Evolutionary conservation across 2,797 vertebrate species (phyloP), one percentile per base, ranked within the genome.

Genomic region (Pipistrellus pygmaeus): DNA sequence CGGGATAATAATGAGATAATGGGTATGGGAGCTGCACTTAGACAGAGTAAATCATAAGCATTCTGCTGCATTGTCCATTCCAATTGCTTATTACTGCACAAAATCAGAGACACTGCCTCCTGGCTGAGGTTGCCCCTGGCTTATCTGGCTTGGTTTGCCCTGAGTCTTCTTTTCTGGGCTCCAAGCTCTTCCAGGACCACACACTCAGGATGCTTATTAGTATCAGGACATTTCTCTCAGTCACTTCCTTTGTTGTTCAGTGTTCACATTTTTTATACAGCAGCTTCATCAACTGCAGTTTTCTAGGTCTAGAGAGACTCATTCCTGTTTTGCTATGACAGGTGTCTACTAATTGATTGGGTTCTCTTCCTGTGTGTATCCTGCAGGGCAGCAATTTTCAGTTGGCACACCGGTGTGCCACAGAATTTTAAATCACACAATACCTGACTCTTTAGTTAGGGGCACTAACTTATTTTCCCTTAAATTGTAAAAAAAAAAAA

Each of bases 261-360:
- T 44, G 32, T 32, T 76, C 4, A n/a, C 13, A 32, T 64, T 48
- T 51, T 71, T 75, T 41, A 44, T 30, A 23, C 11, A 91, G 69
- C 51, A 23, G 44, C 23, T 41, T 76, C 44, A 75, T 44, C 15
- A 20, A 13, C 6, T 21, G 8, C 15, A 53, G 3, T 71, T 69
- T 86, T 69, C 66, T 71, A 41, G 66, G 57, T 14, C 51, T 27
- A 32, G 8, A 68, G 20, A 75, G 20, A 75, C 41, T 32, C 55
- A 38, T 60, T 64, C 51, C 66, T 80, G 44, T 64, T 68, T 85
- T 80, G 62, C 66, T 87, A 66, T 35, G 71, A 51, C 23, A 71
- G 30, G 21, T 15, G 35, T 5, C 60, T 55, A 30, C 46, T 17
- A 86, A 32, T 51, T 6, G 10, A n/a, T 8, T 17, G 20, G 13